A percentile compares a stretch with the other conserved stretches of the same genome.
Evolutionary conservation across 2,888 invertebrate genomes (phyloP).

Genomic region (Bembecia ichneumoniformis): DNA sequence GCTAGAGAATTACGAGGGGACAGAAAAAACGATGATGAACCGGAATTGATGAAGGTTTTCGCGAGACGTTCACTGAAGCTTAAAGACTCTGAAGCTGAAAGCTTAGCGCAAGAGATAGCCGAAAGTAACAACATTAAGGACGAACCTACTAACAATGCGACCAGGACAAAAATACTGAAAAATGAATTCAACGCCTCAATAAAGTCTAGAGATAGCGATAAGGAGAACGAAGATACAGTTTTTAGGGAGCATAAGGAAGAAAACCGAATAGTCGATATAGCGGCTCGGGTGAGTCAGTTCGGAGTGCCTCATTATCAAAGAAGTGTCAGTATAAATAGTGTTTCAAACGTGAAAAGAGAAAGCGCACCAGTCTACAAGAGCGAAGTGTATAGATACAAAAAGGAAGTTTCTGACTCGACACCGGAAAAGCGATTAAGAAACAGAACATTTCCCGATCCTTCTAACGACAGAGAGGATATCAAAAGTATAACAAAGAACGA

Average conservation of each 20-base stretch:
- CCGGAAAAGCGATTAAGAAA: constrained; percentile 64
- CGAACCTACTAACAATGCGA: constrained; percentile 28
- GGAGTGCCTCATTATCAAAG: constrained; percentile 58
- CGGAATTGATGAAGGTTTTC: constrained; percentile 86
- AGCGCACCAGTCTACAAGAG: constrained; percentile 54
- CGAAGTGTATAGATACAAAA: constrained; percentile 63
- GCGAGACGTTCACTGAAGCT: constrained; percentile 84
- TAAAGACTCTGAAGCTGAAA: constrained; percentile 78
- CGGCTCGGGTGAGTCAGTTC: constrained; percentile 58
- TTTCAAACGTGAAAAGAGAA: constrained; percentile 50
- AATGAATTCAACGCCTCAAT: constrained; percentile 67
- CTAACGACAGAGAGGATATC: constrained; percentile 61
- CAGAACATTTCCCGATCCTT: constrained; percentile 63
- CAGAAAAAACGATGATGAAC: constrained; percentile 77
- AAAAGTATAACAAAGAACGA: constrained; percentile 55
- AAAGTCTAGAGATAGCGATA: constrained; percentile 79
- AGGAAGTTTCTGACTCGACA: constrained; percentile 65
- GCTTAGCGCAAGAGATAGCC: constrained; percentile 71
- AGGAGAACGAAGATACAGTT: constrained; percentile 74
- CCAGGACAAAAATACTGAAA: constrained; percentile 47
- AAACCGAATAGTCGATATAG: constrained; percentile 53
- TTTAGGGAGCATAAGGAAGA: constrained; percentile 29
- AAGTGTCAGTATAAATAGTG: constrained; percentile 58
- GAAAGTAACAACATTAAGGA: constrained; percentile 48
- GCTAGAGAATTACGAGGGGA: constrained; percentile 49